These are phyloP conservation scores for Decapterus maruadsi DNA, from an alignment of 2,797 vertebrate genomes.

Conservation along the genomic window DNA sequence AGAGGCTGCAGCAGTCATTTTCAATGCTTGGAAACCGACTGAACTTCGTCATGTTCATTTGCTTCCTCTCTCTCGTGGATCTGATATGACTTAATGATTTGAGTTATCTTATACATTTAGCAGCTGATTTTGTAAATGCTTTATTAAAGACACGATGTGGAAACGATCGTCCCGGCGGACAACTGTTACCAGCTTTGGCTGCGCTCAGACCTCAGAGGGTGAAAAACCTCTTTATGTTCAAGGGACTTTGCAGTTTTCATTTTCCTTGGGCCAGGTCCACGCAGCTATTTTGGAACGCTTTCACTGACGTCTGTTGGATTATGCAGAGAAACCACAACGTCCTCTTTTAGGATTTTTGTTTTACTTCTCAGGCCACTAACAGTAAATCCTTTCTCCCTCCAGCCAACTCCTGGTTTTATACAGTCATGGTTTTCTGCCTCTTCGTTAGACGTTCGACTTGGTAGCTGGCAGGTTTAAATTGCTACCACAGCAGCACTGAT, in stretches of 20 bases:
- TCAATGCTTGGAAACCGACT: conserved; percentile 9
- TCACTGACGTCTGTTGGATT: conserved; percentile 76
- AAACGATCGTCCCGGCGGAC: conserved; percentile 54
- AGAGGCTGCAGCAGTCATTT: conserved; percentile 7
- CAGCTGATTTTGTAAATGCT: conserved; percentile 37
- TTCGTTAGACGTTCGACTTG: conserved; percentile 64
- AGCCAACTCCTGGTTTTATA: conserved; percentile 75
- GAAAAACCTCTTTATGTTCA: conserved; percentile 68
- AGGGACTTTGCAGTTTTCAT: conserved; percentile 62
- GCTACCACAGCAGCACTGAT: conserved; percentile 60
- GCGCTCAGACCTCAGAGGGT: conserved; percentile 38
- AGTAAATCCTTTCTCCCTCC: conserved; percentile 78
- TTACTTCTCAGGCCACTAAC: conserved; percentile 78
- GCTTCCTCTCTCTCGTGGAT: conserved; percentile 21
- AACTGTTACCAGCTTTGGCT: conserved; percentile 56
- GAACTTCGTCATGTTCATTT: conserved; percentile 23
- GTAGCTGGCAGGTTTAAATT: conserved; percentile 69
- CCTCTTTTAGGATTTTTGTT: conserved; percentile 80
- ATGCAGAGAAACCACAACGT: conserved; percentile 77
- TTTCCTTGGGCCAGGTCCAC: conserved; percentile 76
- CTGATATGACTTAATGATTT: conserved; percentile 28
- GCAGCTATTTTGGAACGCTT: conserved; percentile 72
- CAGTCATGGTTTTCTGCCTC: conserved; percentile 75
- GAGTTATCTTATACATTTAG: conserved; percentile 18
- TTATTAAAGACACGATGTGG: conserved; percentile 53